Conservation (phyloP, 64 coral and sea anemone genomes). For the Montipora cactus region DNA sequence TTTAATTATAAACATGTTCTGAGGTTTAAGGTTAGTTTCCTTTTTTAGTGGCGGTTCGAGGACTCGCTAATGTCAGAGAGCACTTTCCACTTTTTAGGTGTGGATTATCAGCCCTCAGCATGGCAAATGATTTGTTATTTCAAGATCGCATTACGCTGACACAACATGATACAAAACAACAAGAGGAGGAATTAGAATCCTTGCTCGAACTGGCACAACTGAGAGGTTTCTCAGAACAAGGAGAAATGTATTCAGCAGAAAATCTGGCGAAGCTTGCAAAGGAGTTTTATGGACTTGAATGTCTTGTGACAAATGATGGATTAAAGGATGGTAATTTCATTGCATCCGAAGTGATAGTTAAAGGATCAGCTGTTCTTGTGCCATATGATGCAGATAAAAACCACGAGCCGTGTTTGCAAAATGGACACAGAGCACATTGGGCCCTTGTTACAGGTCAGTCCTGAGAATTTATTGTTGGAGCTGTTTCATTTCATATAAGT, state of each 20-base stretch:
- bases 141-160: neutral
- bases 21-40: no score
- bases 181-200: conserved; percentile 47
- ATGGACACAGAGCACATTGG: conserved; percentile 91
- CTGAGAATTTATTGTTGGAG: neutral
- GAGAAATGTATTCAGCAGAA: conserved; percentile 89
- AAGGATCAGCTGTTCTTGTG: conserved; percentile 78
- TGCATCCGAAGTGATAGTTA: conserved; percentile 49
- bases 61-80: no score
- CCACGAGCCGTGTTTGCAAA: conserved; percentile 83
- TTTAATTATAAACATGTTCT: no score
- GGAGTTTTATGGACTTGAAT: conserved; percentile 80
- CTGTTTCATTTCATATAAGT: neutral
- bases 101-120: conserved; percentile 89
- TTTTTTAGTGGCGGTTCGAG: no score
- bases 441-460: conserved; percentile 87
- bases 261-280: conserved; percentile 73
- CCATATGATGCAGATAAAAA: conserved; percentile 97
- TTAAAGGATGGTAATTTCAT: conserved; percentile 57
- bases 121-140: conserved; percentile 71
- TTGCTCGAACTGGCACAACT: conserved; percentile 72
- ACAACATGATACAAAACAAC: neutral
- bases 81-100: conserved; percentile 47
- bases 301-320: conserved; percentile 28
- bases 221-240: conserved; percentile 72